These are phyloP conservation scores for Condylura cristata DNA, from an alignment of 2,113 vertebrate species.

Conservation along the genomic window DNA sequence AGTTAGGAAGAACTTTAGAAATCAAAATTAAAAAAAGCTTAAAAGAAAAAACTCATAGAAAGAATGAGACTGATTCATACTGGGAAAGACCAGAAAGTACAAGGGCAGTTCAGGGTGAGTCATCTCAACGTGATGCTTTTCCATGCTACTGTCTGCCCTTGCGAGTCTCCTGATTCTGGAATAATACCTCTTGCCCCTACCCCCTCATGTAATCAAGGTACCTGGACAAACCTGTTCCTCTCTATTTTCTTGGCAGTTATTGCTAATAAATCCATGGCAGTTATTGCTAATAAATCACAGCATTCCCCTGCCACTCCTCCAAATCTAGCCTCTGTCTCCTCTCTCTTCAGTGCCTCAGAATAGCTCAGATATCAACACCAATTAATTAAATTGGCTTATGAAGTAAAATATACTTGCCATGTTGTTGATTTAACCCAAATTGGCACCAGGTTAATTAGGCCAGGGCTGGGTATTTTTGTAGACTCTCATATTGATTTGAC, in stretches of 20 bases:
- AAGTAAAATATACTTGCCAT: background rate
- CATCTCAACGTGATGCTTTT: background rate
- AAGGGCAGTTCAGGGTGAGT: background rate
- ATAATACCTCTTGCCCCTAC: fast-evolving
- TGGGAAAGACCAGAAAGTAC: background rate
- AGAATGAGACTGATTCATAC: background rate
- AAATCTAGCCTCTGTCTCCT: background rate
- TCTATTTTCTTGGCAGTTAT: background rate
- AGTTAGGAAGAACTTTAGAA: background rate
- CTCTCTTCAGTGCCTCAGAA: background rate
- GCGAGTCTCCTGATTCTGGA: background rate
- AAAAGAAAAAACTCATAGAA: background rate
- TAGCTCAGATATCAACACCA: background rate
- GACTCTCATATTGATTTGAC: background rate
- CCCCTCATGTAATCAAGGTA: background rate
- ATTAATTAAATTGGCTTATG: background rate
- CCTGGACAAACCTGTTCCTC: background rate
- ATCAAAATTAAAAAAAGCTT: background rate
- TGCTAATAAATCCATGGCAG: background rate
- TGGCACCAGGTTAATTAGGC: background rate
- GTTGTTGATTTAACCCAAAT: background rate
- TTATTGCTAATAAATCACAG: background rate
- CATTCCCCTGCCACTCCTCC: background rate
- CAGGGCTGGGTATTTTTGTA: background rate
- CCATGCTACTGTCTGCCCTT: background rate